Percentiles rank a stretch among this genome's conserved stretches.
Evolutionary conservation across 2,797 vertebrate species (phyloP).

Genomic region (Malacoraja senta): DNA sequence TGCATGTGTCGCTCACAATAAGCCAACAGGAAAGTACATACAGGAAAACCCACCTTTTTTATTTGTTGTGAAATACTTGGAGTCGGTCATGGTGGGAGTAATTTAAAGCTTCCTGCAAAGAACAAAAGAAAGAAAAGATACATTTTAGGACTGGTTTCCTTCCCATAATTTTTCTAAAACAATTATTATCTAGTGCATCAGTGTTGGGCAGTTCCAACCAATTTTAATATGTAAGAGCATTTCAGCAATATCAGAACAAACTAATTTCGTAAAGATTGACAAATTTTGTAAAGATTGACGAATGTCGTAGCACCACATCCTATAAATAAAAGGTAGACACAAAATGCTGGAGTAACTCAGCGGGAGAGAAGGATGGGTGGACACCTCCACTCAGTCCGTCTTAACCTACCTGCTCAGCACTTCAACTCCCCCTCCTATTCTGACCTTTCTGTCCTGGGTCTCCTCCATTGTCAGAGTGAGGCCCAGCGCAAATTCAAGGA

Average conservation of each 20-base stretch:
- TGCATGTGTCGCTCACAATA: background rate
- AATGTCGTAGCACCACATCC: no score
- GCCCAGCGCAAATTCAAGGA: no score
- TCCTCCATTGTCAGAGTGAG: no score
- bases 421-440: no score
- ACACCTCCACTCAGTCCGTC: no score
- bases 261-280: background rate
- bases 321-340: background rate
- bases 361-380: no score
- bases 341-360: no score
- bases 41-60: slow-evolving; percentile 78
- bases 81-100: slow-evolving; percentile 83
- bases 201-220: background rate
- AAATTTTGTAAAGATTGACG: no score
- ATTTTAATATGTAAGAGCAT: background rate
- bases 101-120: slow-evolving; percentile 54
- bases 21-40: background rate
- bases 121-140: slow-evolving; percentile 34
- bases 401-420: no score
- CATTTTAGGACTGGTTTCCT: background rate
- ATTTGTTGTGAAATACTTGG: slow-evolving; percentile 98
- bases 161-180: background rate
- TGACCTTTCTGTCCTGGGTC: no score
- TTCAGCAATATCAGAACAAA: background rate
- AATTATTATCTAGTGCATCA: background rate